phyloP scores from a whole-genome alignment of 2,888 invertebrate genomes.

The Matsumyia berberina region DNA sequence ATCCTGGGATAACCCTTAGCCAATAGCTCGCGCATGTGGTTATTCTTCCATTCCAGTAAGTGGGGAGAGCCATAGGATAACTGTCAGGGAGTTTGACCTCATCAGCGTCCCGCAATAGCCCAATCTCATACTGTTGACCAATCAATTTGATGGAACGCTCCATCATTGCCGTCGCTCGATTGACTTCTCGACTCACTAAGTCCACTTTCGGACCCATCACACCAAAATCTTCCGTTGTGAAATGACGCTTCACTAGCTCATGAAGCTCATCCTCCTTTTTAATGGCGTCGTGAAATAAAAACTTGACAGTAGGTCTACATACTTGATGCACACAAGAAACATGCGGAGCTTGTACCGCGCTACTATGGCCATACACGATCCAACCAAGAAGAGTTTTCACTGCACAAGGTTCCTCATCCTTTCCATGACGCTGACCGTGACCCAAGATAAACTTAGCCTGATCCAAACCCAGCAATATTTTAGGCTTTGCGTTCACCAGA shows the following conservation, averaged over 20 bases:
- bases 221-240: constrained; percentile 22
- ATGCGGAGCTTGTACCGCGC: not conserved
- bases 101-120: not conserved
- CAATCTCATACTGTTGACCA: not conserved
- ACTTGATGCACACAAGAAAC: not conserved
- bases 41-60: constrained; percentile 2
- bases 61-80: constrained; percentile 1
- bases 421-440: constrained; percentile 13
- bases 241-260: constrained; percentile 18
- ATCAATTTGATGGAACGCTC: not conserved
- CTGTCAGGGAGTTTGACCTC: not conserved
- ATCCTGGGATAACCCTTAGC: not conserved
- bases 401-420: constrained; percentile 16
- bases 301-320: not conserved
- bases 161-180: not conserved
- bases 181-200: not conserved
- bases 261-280: constrained; percentile 9
- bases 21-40: not conserved
- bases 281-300: not conserved
- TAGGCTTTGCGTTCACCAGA: constrained; percentile 4
- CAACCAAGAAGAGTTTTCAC: constrained; percentile 6
- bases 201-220: constrained; percentile 11
- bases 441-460: constrained; percentile 33
- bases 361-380: not conserved
- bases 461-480: constrained; percentile 10